Percentiles rank a stretch among this genome's conserved stretches.
Evolutionary conservation across 1,140 invertebrate species (phyloP).

Genomic region (Scaptodrosophila lebanonensis): DNA sequence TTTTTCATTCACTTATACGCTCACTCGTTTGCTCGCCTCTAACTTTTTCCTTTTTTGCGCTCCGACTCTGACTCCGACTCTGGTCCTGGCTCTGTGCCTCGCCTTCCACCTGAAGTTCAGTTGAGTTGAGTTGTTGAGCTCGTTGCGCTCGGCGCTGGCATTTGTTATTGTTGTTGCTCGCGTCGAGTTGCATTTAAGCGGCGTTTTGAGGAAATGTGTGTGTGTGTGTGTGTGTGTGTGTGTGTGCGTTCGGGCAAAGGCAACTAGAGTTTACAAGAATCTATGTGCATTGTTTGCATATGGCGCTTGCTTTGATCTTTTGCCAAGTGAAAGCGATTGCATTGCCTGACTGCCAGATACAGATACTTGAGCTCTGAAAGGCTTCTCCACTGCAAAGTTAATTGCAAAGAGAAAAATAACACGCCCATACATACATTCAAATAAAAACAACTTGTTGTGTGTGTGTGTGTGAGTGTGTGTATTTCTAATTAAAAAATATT

Average conservation of each 20-base stretch:
- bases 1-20: conserved; percentile 66
- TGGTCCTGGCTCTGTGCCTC: conserved; percentile 45
- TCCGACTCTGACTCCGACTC: conserved; percentile 1
- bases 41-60: background rate
- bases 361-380: conserved; percentile 23
- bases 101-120: conserved; percentile 41
- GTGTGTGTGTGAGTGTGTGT: conserved; percentile 21
- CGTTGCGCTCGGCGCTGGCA: conserved; percentile 46
- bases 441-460: no score
- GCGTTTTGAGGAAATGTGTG: conserved; percentile 6
- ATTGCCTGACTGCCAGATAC: conserved; percentile 14
- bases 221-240: background rate
- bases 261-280: conserved; percentile 30
- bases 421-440: conserved; percentile 14
- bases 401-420: conserved; percentile 46
- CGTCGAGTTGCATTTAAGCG: conserved; percentile 21
- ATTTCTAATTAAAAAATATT: conserved; percentile 63
- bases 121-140: conserved; percentile 25
- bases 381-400: conserved; percentile 44
- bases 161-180: conserved; percentile 59
- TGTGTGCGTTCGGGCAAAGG: conserved; percentile 35
- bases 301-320: conserved; percentile 64
- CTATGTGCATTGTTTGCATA: conserved; percentile 64
- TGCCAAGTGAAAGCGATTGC: conserved; percentile 71
- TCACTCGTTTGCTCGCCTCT: background rate